Conservation (phyloP, 2,113 vertebrate species). For the Tympanuchus pallidicinctus region DNA sequence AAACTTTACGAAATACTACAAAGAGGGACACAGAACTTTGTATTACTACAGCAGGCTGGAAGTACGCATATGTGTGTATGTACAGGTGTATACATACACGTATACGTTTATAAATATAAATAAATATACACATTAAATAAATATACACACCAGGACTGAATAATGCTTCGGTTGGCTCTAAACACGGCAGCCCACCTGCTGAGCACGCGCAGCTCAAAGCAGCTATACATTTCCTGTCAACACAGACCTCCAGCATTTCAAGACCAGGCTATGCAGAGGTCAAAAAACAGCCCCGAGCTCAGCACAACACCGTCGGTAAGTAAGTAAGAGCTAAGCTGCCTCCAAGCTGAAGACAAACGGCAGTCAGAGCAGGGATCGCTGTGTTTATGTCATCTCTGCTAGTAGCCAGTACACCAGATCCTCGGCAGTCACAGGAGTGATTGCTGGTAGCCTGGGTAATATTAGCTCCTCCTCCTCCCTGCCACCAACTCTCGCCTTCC, state of each 20-base stretch:
- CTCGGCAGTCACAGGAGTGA: neutral
- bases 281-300: neutral
- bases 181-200: neutral
- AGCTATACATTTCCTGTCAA: neutral
- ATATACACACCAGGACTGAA: accelerated
- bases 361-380: accelerated
- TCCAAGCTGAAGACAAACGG: neutral
- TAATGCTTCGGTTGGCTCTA: neutral
- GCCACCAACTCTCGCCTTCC: neutral
- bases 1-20: neutral
- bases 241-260: neutral
- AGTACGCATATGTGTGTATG: neutral
- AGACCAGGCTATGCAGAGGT: neutral
- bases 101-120: neutral
- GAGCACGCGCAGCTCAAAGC: neutral
- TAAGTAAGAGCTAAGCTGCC: neutral
- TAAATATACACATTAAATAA: neutral
- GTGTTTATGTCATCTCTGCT: neutral
- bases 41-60: neutral
- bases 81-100: accelerated
- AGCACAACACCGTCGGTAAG: neutral
- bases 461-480: neutral
- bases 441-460: neutral
- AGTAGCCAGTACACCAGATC: neutral
- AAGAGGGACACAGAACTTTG: neutral